Conservation (phyloP, 2,113 vertebrate genomes). For the Pogonocichla stellata region DNA sequence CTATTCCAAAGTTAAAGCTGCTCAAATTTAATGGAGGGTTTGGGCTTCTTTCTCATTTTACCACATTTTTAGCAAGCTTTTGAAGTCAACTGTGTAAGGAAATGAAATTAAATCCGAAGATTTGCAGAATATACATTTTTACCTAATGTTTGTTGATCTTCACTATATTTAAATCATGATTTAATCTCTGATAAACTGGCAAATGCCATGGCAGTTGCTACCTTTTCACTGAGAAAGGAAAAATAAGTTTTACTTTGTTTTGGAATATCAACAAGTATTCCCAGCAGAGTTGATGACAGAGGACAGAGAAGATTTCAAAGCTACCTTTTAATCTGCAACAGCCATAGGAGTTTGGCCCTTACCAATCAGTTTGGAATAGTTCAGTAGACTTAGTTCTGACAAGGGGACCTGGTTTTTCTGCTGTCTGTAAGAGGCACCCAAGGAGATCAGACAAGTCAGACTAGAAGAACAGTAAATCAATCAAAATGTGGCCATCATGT, state of each 20-base stretch:
- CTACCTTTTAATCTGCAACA: neutral
- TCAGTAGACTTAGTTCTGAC: neutral
- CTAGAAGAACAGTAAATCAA: neutral
- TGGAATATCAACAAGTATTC: neutral
- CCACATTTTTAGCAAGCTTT: neutral
- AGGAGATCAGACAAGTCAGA: neutral
- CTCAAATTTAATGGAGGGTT: neutral
- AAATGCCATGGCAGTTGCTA: neutral
- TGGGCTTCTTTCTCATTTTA: neutral
- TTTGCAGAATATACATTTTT: neutral
- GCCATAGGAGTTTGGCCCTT: neutral
- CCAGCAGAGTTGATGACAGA: neutral
- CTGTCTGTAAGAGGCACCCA: neutral
- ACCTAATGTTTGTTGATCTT: neutral
- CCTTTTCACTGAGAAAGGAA: neutral
- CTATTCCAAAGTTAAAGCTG: neutral
- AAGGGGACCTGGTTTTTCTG: neutral
- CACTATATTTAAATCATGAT: neutral
- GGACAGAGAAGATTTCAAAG: neutral
- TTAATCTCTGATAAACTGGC: neutral
- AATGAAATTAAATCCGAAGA: neutral
- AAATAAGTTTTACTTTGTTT: neutral
- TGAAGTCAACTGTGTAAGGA: neutral
- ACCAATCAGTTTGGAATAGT: neutral
- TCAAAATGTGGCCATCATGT: neutral